phyloP scores from a whole-genome alignment of 1,140 invertebrate genomes.

The Drosophila miranda region DNA sequence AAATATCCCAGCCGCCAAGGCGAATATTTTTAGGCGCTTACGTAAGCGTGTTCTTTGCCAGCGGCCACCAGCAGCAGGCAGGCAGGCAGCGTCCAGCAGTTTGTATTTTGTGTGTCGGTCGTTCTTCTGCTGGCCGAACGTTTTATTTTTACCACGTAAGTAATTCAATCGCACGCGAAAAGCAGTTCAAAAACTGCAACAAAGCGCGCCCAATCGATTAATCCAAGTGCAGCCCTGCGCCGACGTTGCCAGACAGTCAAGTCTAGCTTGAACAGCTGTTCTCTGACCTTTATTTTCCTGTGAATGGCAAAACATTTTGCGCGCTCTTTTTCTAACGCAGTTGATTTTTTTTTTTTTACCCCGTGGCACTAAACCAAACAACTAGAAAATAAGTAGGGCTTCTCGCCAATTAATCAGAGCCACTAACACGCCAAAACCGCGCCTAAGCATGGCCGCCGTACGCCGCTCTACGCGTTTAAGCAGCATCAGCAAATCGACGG shows the following conservation, averaged over 20 bases:
- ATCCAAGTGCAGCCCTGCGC: slow-evolving; percentile 20
- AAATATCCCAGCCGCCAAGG: slow-evolving; percentile 60
- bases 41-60: slow-evolving; percentile 58
- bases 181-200: slow-evolving; percentile 42
- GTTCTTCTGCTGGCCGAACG: slow-evolving; percentile 10
- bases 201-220: slow-evolving; percentile 22
- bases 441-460: slow-evolving; percentile 57
- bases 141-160: slow-evolving; percentile 75
- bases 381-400: slow-evolving; percentile 22
- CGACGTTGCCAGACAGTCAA: slow-evolving; percentile 35
- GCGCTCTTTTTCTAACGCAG: slow-evolving; percentile 21
- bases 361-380: slow-evolving; percentile 7
- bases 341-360: not conserved
- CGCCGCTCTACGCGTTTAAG: slow-evolving; percentile 75
- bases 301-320: slow-evolving; percentile 38
- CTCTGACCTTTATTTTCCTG: slow-evolving; percentile 5
- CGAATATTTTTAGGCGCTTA: slow-evolving; percentile 75
- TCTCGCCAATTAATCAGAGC: not conserved
- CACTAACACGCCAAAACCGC: not conserved
- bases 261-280: slow-evolving; percentile 42
- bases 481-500: slow-evolving; percentile 60
- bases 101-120: slow-evolving; percentile 41
- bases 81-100: slow-evolving; percentile 54
- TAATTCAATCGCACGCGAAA: slow-evolving; percentile 63
- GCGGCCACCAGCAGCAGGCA: slow-evolving; percentile 1